Percentiles rank a stretch among this genome's conserved stretches.
phyloP scores from a whole-genome alignment of 1,140 invertebrate species.

The Drosophila sturtevanti region DNA sequence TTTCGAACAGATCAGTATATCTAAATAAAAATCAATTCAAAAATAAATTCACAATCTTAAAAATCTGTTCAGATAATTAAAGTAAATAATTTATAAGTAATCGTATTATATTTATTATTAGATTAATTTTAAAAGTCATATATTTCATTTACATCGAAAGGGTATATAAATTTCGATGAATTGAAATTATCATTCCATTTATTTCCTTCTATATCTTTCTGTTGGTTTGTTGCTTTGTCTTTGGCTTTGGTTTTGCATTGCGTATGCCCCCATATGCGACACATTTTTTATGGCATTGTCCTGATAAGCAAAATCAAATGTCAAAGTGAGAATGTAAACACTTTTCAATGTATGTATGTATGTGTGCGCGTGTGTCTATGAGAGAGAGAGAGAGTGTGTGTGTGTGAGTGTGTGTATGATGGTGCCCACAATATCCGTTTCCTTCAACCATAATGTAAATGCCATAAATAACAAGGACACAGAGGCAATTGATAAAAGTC shows the following conservation, averaged over 20 bases:
- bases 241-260: conserved; percentile 20
- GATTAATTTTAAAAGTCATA: no score
- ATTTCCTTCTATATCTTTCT: background rate
- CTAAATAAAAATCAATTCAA: no score
- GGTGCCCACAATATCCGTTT: conserved; percentile 40
- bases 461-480: conserved; percentile 40
- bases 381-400: no score
- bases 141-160: no score
- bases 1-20: no score
- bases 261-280: conserved; percentile 44
- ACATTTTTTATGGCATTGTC: conserved; percentile 60
- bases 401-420: background rate
- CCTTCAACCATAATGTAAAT: conserved; percentile 19
- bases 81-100: no score
- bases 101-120: no score
- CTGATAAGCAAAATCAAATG: conserved; percentile 75
- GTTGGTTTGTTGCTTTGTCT: background rate
- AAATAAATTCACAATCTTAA: no score
- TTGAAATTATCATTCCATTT: background rate
- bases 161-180: background rate
- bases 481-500: conserved; percentile 9
- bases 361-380: conserved; percentile 1
- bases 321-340: conserved; percentile 73
- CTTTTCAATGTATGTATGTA: conserved; percentile 46
- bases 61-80: no score